Conservation (phyloP, 2,797 vertebrate species). For the Novumbra hubbsi region DNA sequence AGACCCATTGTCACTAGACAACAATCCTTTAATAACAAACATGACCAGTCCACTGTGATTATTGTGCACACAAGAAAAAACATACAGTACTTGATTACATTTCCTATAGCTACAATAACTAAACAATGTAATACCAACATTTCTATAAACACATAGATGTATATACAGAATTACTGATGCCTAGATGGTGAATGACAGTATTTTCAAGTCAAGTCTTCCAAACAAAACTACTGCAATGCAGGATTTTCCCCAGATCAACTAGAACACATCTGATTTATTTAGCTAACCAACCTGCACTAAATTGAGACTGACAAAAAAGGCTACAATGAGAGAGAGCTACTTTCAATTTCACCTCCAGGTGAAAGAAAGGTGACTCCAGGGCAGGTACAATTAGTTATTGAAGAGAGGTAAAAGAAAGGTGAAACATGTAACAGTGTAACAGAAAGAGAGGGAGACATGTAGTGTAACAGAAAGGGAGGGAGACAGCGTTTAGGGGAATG, state of each 20-base stretch:
- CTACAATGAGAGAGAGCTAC: not conserved
- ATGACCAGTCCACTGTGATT: not conserved
- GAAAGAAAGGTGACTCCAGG: not conserved
- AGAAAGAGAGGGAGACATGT: not conserved
- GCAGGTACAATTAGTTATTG: not conserved
- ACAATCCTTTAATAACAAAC: not conserved
- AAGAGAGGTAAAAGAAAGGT: not conserved
- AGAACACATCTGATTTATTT: not conserved
- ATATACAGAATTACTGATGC: not conserved
- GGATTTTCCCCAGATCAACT: not conserved
- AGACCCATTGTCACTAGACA: not conserved
- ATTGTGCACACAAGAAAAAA: not conserved
- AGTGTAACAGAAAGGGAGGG: not conserved
- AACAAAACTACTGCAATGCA: not conserved
- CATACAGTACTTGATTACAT: not conserved
- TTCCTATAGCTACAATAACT: not conserved
- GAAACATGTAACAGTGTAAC: too few relatives aligned
- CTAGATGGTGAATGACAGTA: not conserved
- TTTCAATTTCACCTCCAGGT: not conserved
- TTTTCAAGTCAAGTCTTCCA: not conserved
- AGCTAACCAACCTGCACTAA: not conserved
- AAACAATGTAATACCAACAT: not conserved
- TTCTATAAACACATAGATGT: not conserved
- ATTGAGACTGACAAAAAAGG: not conserved
- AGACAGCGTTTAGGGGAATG: not conserved